Evolutionary conservation across 2,113 vertebrate species (phyloP).

Genomic region (Alectura lathami): DNA sequence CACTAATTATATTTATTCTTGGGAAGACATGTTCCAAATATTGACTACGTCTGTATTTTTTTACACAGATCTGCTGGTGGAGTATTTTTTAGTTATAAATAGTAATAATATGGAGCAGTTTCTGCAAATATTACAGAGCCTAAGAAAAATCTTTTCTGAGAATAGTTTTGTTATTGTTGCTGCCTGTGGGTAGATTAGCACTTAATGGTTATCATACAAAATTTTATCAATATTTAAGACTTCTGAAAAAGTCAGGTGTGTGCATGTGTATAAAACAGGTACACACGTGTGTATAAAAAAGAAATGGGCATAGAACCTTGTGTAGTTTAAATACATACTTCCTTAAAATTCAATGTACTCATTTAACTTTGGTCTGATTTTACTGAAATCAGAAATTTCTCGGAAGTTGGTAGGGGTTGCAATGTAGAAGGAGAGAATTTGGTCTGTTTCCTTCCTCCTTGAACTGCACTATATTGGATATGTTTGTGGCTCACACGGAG

Average conservation of each 20-base stretch:
- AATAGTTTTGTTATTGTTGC: background rate
- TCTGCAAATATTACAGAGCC: background rate
- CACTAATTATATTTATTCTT: background rate
- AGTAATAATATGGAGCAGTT: background rate
- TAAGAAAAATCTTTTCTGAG: background rate
- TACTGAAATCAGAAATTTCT: background rate
- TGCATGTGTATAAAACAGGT: background rate
- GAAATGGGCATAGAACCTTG: background rate
- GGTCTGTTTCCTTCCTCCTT: slow-evolving; percentile 15
- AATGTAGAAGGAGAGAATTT: slow-evolving; percentile 7
- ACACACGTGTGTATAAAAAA: background rate
- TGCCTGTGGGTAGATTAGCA: background rate
- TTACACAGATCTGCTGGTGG: background rate
- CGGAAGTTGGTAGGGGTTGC: background rate
- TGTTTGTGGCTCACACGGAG: background rate
- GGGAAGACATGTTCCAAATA: background rate
- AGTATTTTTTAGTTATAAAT: slow-evolving; percentile 5
- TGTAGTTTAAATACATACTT: background rate
- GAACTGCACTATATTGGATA: background rate
- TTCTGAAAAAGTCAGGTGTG: background rate
- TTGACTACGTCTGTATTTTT: background rate
- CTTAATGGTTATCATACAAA: background rate
- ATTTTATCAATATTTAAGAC: background rate
- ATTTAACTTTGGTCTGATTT: background rate
- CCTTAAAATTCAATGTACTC: background rate